Evolutionary conservation across 2,888 invertebrate genomes (phyloP).

Genomic region (Meloe dianella): DNA sequence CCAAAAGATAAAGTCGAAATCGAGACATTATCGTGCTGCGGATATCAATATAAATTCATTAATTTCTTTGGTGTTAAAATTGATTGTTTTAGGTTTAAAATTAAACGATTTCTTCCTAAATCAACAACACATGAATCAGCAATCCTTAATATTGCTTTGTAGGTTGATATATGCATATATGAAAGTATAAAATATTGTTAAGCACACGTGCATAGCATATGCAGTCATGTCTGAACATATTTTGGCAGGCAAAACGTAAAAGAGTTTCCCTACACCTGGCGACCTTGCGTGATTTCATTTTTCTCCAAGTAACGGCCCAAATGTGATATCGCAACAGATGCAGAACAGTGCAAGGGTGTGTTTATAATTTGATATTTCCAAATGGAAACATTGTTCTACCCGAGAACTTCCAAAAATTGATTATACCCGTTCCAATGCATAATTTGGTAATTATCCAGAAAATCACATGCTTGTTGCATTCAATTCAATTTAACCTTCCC

Average conservation of each 20-base stretch:
- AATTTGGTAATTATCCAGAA: neutral
- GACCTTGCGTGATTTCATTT: conserved; percentile 25
- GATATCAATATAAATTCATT: too few relatives aligned
- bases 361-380: too few relatives aligned
- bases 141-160: too few relatives aligned
- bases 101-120: too few relatives aligned
- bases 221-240: conserved; percentile 23
- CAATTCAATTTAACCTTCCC: neutral
- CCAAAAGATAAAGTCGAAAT: too few relatives aligned
- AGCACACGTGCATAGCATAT: conserved; percentile 15
- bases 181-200: conserved; percentile 22
- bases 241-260: conserved; percentile 29
- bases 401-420: too few relatives aligned
- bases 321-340: conserved; percentile 23
- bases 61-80: too few relatives aligned
- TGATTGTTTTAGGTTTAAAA: too few relatives aligned
- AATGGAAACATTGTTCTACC: too few relatives aligned
- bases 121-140: neutral
- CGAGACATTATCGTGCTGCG: too few relatives aligned
- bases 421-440: neutral
- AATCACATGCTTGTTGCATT: neutral
- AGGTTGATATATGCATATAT: conserved; percentile 5
- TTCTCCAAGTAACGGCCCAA: conserved; percentile 19
- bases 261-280: conserved; percentile 31
- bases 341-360: too few relatives aligned